phyloP scores from a whole-genome alignment of 2,888 invertebrate genomes.

The Agapostemon virescens region DNA sequence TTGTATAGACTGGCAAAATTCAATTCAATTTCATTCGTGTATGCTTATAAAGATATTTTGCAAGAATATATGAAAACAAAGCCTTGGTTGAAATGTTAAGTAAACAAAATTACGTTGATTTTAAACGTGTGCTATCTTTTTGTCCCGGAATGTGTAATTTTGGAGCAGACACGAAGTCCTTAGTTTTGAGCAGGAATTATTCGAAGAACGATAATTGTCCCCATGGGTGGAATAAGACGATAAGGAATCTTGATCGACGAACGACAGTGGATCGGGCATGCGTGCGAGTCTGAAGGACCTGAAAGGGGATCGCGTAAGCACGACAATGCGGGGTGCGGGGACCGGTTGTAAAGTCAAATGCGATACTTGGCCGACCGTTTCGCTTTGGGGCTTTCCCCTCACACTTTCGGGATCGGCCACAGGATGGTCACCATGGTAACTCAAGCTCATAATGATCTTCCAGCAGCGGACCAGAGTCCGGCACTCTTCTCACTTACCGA shows the following conservation, averaged over 20 bases:
- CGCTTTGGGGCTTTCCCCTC: conserved; percentile 68
- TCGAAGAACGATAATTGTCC: conserved; percentile 18
- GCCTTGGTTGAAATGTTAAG: too few relatives aligned
- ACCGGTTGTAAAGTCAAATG: conserved; percentile 79
- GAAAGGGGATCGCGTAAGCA: conserved; percentile 64
- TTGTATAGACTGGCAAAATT: too few relatives aligned
- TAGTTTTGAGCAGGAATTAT: background rate
- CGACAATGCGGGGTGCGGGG: conserved; percentile 68
- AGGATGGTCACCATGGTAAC: conserved; percentile 78
- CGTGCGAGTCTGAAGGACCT: background rate
- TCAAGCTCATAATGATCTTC: conserved; percentile 79
- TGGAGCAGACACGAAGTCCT: conserved; percentile 41
- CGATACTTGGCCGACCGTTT: conserved; percentile 78
- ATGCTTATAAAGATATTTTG: too few relatives aligned
- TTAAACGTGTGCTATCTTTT: too few relatives aligned
- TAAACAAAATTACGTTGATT: too few relatives aligned
- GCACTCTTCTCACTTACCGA: conserved; percentile 77
- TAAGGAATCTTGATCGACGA: conserved; percentile 28
- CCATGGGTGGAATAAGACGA: conserved; percentile 14
- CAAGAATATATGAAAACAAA: too few relatives aligned
- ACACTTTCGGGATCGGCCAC: conserved; percentile 66
- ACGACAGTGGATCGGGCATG: conserved; percentile 2
- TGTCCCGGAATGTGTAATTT: too few relatives aligned
- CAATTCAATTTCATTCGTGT: too few relatives aligned
- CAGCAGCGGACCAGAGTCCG: conserved; percentile 71